Percentiles rank a stretch among this genome's conserved stretches.
Conservation (phyloP, 1,140 invertebrate genomes). For the Diuraphis noxia region DNA sequence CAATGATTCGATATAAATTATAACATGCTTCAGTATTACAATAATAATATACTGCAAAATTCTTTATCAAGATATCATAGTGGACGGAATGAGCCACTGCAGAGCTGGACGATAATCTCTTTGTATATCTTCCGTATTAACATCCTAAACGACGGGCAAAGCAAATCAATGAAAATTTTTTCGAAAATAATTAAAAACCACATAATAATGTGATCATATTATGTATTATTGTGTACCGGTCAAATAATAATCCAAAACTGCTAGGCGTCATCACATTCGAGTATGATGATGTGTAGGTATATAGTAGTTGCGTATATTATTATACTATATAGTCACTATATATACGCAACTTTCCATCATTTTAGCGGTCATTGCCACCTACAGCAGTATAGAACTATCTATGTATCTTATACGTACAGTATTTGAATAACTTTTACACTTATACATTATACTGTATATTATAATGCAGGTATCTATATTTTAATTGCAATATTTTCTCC, state of each 20-base stretch:
- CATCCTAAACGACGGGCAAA: background rate
- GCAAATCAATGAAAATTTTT: background rate
- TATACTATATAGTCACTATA: background rate
- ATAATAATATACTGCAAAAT: too few relatives aligned
- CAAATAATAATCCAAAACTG: background rate
- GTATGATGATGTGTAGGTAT: too few relatives aligned
- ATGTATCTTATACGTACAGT: background rate
- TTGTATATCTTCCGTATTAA: background rate
- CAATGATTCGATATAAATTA: too few relatives aligned
- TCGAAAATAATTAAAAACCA: background rate
- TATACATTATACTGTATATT: background rate
- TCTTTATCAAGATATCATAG: too few relatives aligned
- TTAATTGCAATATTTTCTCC: conserved; percentile 15
- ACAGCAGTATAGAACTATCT: background rate
- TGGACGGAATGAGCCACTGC: background rate
- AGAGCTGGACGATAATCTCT: background rate
- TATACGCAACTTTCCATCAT: background rate
- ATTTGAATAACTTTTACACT: background rate
- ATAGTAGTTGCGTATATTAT: too few relatives aligned
- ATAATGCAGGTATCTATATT: background rate
- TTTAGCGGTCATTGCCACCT: background rate
- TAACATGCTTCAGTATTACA: too few relatives aligned
- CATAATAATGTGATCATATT: background rate
- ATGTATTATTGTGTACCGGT: background rate
- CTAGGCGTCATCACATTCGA: background rate